Evolutionary conservation across 2,113 vertebrate species (phyloP).

Genomic region (Oplegnathus fasciatus): DNA sequence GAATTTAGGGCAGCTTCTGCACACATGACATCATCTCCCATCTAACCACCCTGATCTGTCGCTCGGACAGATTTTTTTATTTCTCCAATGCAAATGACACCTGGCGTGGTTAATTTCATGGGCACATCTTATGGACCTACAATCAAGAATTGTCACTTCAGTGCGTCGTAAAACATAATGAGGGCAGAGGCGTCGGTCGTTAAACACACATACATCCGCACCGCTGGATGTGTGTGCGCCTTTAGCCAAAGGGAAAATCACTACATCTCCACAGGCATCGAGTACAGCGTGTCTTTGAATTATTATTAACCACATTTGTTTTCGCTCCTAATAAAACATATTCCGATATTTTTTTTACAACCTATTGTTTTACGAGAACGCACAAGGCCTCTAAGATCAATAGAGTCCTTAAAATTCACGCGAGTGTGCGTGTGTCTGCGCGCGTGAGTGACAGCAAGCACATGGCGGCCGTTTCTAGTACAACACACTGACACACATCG

Average conservation of each 20-base stretch:
- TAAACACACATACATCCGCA: constrained; percentile 39
- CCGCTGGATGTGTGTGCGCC: constrained; percentile 2
- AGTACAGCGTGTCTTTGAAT: background rate
- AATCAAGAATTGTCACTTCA: constrained; percentile 32
- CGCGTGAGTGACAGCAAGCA: constrained; percentile 74
- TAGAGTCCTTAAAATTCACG: background rate
- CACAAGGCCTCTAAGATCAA: background rate
- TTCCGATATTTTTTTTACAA: too few relatives aligned
- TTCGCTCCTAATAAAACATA: background rate
- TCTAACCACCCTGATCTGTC: background rate
- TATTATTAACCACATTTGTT: background rate
- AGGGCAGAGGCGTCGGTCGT: constrained; percentile 41
- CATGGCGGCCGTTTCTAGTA: constrained; percentile 77
- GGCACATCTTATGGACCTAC: background rate
- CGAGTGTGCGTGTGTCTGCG: constrained; percentile 44
- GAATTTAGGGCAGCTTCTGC: constrained; percentile 35
- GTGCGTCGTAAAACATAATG: constrained; percentile 57
- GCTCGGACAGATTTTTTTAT: background rate
- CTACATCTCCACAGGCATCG: background rate
- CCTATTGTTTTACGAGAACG: background rate
- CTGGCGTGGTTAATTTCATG: background rate
- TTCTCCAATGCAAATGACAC: constrained; percentile 14
- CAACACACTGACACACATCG: constrained; percentile 82
- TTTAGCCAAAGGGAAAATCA: background rate
- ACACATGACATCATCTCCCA: constrained; percentile 64